These are phyloP conservation scores for Fulica atra DNA, from an alignment of 2,113 vertebrate species.

Conservation along the genomic window DNA sequence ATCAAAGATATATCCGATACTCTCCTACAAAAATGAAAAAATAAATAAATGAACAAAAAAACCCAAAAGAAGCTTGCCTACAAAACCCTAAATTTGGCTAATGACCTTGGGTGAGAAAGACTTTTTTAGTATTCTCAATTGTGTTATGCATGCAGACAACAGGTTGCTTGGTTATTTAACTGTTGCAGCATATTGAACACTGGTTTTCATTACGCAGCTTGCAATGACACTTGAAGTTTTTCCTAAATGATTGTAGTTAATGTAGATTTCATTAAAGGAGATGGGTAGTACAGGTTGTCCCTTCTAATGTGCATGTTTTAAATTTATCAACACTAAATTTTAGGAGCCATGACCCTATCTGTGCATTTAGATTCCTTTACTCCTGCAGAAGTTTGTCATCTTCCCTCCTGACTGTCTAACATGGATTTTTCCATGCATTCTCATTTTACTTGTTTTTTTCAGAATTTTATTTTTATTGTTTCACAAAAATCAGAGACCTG, in stretches of 20 bases:
- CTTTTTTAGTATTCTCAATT: not conserved
- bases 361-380: not conserved
- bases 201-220: not conserved
- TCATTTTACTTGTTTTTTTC: not conserved
- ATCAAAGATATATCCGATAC: not conserved
- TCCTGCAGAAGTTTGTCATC: not conserved
- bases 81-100: not conserved
- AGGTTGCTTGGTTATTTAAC: not conserved
- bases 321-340: not conserved
- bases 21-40: not conserved
- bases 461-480: not conserved
- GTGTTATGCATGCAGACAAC: not conserved
- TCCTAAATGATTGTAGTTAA: not conserved
- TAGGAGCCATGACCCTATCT: rapidly evolving
- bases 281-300: not conserved
- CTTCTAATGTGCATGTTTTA: not conserved
- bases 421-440: not conserved
- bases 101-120: not conserved
- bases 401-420: not conserved
- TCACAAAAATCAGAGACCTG: not conserved
- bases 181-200: not conserved
- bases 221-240: not conserved
- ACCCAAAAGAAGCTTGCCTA: not conserved
- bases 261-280: not conserved
- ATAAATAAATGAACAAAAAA: not conserved